Base-by-base conservation (phyloP, 2,888 invertebrate genomes). In the Anagyrus pseudococci region DNA sequence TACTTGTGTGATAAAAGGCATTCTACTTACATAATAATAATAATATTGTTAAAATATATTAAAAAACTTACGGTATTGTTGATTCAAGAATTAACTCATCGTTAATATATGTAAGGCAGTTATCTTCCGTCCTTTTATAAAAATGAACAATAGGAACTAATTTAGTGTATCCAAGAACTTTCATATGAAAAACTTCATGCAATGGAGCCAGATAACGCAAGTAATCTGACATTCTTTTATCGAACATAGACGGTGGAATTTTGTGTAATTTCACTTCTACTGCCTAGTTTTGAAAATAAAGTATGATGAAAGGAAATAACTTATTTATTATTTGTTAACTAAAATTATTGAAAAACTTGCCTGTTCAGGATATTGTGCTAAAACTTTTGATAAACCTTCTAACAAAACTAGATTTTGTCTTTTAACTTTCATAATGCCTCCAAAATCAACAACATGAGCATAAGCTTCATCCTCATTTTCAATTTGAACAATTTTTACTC, bases 71-170 rank as follows among this genome's bases (percentile, higher is more conserved):
- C 67, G 84, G 78, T 63, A 87, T 86, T 69, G 84, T n/a, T 23
- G 37, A 83, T 73, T 90, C 89, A 73, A 88, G 82, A 44, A 84
- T 80, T 47, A 92, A 85, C 17, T 88, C 86, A 73, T 87, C 87
- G 79, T 91, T 92, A 67, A 92, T 87, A 62, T 87, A 89, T 72
- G 86, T 87, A 64, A 91, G 82, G 29, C 86, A 83, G 71, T 86
- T 85, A 69, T 85, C 86, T 7, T 52, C 46, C 23, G 17, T 25
- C 10, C 91, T 85, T 72, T 88, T 89, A 80, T 89, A 90, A 53
- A 92, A 84, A 74, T 89, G 89, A 1, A 90, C 89, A 63, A 85
- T 73, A 13, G 86, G 85, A 25, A 19, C 29, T 17, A 70, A 19
- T 13, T 60, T 59, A 7, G 8, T 20, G 1, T 40, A 13, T 4